Conservation (phyloP, 2,888 invertebrate genomes). For the Leucania comma region DNA sequence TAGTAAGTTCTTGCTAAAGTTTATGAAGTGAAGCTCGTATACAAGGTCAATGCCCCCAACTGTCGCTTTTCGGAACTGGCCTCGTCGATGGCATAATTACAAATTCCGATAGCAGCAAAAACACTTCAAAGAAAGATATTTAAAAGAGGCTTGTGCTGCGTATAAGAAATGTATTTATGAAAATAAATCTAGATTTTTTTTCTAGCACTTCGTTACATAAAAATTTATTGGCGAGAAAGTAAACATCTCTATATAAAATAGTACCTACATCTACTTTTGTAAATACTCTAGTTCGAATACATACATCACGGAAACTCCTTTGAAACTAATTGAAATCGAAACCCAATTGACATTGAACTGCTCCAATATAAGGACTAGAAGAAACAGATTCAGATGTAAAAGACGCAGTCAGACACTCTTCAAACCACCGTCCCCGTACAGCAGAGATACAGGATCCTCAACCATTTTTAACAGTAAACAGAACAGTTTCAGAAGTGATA, state of each 20-base stretch:
- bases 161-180: background rate
- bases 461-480: no score
- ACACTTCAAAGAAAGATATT: background rate
- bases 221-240: no score
- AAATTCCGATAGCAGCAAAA: constrained; percentile 14
- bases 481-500: no score
- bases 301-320: no score
- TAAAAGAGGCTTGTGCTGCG: background rate
- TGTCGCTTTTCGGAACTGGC: constrained; percentile 42
- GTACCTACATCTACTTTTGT: no score
- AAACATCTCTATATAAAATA: no score
- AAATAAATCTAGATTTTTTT: background rate
- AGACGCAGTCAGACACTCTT: no score
- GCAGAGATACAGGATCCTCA: background rate
- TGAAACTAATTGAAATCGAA: no score
- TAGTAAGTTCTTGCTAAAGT: background rate
- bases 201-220: background rate
- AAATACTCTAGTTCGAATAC: no score
- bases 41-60: constrained; percentile 37
- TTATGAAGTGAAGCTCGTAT: background rate
- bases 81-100: constrained; percentile 13
- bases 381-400: background rate
- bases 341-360: no score
- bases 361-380: background rate
- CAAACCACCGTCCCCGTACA: background rate